A percentile compares a stretch with the other conserved stretches of the same genome.
These are phyloP conservation scores for Metridium senile DNA, from an alignment of 92 coral and sea anemone species.

Conservation along the genomic window DNA sequence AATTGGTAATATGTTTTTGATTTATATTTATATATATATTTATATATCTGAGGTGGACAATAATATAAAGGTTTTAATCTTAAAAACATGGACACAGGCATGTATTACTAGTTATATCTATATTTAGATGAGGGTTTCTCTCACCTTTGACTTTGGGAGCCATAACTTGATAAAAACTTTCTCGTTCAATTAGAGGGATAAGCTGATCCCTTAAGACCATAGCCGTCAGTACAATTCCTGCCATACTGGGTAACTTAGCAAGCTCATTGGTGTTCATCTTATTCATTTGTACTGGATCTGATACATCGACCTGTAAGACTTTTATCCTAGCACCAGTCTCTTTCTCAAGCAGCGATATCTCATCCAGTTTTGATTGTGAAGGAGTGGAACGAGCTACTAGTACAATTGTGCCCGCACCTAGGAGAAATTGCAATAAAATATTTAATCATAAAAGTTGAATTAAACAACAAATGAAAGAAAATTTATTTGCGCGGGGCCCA, in stretches of 20 bases:
- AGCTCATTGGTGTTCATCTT: conserved; percentile 41
- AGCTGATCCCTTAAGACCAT: conserved; percentile 70
- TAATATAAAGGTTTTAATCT: too few relatives aligned
- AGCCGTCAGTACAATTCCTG: conserved; percentile 76
- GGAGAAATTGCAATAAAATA: background rate
- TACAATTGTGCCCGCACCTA: conserved; percentile 67
- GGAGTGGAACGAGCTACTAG: conserved; percentile 76
- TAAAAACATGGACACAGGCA: too few relatives aligned
- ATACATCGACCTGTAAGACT: conserved; percentile 61
- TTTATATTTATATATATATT: too few relatives aligned
- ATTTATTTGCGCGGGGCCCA: too few relatives aligned
- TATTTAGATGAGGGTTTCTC: background rate
- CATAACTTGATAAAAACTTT: conserved; percentile 57
- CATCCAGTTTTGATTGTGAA: conserved; percentile 47
- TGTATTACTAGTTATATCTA: too few relatives aligned
- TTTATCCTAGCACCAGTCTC: conserved; percentile 59
- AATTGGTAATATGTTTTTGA: too few relatives aligned
- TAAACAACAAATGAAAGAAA: too few relatives aligned
- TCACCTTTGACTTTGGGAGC: conserved; percentile 76
- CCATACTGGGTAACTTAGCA: conserved; percentile 55
- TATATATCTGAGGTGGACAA: too few relatives aligned
- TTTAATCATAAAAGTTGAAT: background rate
- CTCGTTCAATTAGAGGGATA: conserved; percentile 47
- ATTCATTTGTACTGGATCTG: conserved; percentile 64
- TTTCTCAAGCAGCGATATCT: conserved; percentile 45